Base-by-base conservation (phyloP, 2,797 vertebrate genomes). In the Peromyscus attwateri region DNA sequence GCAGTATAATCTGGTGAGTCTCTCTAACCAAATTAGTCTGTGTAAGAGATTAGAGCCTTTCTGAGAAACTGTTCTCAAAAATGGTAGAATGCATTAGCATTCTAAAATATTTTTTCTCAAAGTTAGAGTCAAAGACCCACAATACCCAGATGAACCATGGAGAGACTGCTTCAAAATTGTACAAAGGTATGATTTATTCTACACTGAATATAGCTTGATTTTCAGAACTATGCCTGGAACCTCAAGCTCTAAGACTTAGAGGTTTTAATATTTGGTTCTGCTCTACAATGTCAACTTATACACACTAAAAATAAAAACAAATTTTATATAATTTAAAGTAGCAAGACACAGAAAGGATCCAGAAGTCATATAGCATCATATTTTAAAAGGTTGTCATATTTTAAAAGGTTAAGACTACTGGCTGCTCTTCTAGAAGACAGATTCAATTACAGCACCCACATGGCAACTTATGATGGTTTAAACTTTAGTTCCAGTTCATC, bases 31-130 rank as follows among this genome's bases (percentile, higher is more conserved):
- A 83, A 83, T 6, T 79, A 40, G 49, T 34, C 21, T 31, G 2
- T 46, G 13, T 88, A 92, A 82, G 34, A 91, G 29, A 76, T 31
- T 85, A 82, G 52, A 96, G 92, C 66, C 25, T 95, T 77, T 52
- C 13, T 91, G 11, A 93, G 43, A 95, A 87, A 70, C 3, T n/a
- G 8, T 46, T 81, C 21, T 64, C 62, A n/a, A 89, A 71, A 89
- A 71, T 23, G n/a, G 3, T 23, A 83, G 52, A 75, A 25, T 89
- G 2, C 0, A 31, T 25, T 34, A 70, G 14, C 23, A 16, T 5
- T 80, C n/a, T 52, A 79, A n/a, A 34, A 46, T 31, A 90, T 23
- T 52, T 16, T 40, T 52, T 64, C 25, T 91, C 34, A 73, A 80
- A 73, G 25, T 68, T 21, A 49, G 31, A 23, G 57, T 66, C 25